Percentiles rank a stretch among this genome's conserved stretches.
phyloP scores from a whole-genome alignment of 2,113 vertebrate species.

The Proteles cristata region DNA sequence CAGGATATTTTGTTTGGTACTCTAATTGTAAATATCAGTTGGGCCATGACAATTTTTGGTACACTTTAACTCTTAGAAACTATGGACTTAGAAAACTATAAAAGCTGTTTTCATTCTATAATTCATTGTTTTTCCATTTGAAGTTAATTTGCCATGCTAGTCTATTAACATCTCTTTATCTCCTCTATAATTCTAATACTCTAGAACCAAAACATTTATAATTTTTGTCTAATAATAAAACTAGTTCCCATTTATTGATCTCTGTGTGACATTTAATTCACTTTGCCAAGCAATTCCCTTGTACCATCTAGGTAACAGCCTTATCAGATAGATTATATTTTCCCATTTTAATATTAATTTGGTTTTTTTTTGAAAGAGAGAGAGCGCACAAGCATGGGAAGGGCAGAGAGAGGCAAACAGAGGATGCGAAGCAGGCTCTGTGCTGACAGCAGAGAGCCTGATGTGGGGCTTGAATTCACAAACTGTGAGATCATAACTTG shows the following conservation, averaged over 20 bases:
- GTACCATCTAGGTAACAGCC: neutral
- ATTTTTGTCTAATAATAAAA: neutral
- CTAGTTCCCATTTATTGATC: neutral
- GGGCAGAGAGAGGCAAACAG: too few relatives aligned
- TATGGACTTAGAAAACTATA: neutral
- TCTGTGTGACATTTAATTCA: neutral
- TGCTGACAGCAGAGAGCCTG: too few relatives aligned
- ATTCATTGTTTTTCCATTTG: neutral
- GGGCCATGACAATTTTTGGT: neutral
- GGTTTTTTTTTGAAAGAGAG: too few relatives aligned
- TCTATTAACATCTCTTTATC: neutral
- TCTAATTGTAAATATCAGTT: neutral
- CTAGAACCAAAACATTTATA: neutral
- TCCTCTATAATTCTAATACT: neutral
- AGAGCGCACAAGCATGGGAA: too few relatives aligned
- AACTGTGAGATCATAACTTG: too few relatives aligned
- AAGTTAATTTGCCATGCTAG: neutral
- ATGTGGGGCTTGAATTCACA: too few relatives aligned
- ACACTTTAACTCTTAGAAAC: neutral
- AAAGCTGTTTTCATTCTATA: neutral
- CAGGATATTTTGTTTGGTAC: neutral
- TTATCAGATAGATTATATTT: neutral
- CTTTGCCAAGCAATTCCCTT: neutral
- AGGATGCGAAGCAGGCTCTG: too few relatives aligned
- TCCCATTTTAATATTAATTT: neutral